Percentiles rank a stretch among this genome's conserved stretches.
Conservation (phyloP, 2,113 vertebrate genomes). For the Raja brachyura region DNA sequence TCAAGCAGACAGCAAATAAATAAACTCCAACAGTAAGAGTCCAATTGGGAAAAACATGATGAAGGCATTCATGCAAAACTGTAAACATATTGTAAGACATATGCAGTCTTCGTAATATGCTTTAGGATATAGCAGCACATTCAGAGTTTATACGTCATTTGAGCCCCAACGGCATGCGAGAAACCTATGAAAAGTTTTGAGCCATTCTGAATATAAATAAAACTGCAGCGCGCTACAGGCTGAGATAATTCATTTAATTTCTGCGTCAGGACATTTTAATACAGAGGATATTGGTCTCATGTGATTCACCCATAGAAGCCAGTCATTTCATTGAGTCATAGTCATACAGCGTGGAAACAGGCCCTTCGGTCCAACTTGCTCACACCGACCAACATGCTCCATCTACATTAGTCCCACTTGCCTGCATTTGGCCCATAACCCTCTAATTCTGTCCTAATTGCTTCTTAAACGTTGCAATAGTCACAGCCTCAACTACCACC, state of each 20-base stretch:
- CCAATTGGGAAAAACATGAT: neutral
- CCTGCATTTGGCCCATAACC: no score
- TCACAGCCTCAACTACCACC: no score
- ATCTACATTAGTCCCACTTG: no score
- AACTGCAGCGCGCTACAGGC: neutral
- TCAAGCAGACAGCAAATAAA: neutral
- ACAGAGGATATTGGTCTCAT: neutral
- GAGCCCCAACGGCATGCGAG: neutral
- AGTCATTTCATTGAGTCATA: neutral
- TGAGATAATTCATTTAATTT: slow-evolving; percentile 4
- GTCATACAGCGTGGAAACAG: no score
- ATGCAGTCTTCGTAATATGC: neutral
- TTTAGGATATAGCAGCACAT: neutral
- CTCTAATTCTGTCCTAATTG: no score
- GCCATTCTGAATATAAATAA: slow-evolving; percentile 30
- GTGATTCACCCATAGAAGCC: neutral
- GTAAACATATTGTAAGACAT: neutral
- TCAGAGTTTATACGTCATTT: neutral
- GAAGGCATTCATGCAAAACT: neutral
- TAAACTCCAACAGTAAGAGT: neutral
- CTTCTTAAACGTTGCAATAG: no score
- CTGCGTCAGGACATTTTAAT: neutral
- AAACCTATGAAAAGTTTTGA: neutral
- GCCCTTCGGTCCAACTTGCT: no score
- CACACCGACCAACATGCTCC: no score